phyloP scores from a whole-genome alignment of 2,113 vertebrate species.

The Erythrolamprus reginae region DNA sequence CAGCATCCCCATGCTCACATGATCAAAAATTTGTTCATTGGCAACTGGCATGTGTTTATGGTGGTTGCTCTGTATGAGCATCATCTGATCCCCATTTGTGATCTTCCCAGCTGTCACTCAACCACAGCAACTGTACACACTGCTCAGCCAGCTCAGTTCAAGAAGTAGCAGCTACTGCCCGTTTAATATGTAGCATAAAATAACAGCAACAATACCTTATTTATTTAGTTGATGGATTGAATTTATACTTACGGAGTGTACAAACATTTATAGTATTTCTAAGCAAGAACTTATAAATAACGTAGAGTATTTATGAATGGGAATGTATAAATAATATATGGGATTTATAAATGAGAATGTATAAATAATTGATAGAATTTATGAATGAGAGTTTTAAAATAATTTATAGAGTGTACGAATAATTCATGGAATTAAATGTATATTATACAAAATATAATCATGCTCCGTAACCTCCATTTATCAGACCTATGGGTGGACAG shows the following conservation, averaged over 20 bases:
- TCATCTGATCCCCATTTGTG: too few species aligned
- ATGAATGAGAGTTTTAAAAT: not conserved
- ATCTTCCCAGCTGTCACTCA: not conserved
- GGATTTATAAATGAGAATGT: not conserved
- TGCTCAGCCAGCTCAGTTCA: not conserved
- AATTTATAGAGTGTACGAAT: not conserved
- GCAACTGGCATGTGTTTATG: too few species aligned
- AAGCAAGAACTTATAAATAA: not conserved
- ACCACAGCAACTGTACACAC: not conserved
- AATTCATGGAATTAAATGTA: not conserved
- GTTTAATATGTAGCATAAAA: not conserved
- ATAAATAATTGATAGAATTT: not conserved
- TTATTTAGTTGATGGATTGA: not conserved
- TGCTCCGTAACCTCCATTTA: not conserved
- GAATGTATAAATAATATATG: not conserved
- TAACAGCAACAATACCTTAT: not conserved
- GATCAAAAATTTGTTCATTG: too few species aligned
- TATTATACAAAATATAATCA: not conserved
- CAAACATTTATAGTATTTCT: not conserved
- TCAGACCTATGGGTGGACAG: not conserved
- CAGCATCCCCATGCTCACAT: too few species aligned
- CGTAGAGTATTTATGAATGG: not conserved
- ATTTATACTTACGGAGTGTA: not conserved
- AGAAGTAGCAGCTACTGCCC: not conserved
- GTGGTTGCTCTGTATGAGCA: too few species aligned